Base-by-base conservation (phyloP, 2,797 vertebrate genomes). In the Alauda arvensis region DNA sequence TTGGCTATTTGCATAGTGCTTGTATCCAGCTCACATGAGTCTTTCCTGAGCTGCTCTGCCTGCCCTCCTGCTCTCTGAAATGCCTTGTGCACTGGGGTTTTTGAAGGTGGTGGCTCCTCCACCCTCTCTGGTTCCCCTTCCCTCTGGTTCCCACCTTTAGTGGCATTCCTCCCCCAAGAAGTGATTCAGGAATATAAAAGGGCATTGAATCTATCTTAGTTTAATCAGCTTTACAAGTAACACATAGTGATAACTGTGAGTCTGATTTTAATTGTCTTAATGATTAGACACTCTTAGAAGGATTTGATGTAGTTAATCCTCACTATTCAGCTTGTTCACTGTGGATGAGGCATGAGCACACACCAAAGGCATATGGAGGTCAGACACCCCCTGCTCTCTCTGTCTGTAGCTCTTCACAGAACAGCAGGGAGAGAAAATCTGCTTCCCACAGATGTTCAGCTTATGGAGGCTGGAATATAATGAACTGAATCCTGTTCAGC, bases 221-320 rank as follows among this genome's bases (percentile, higher is more conserved):
- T 78, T 85, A 85, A 93, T 88, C 80, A 55, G 80, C 71, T 94
- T 84, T 88, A 33, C 51, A 88, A 83, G 65, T 89, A 72, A 74
- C 85, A 70, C 34, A 45, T 3, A 83, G 67, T 81, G 82, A 88
- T 31, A 72, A 49, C 57, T 40, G 49, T 20, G 82, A 67, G 74
- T 60, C 85, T 67, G 63, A 59, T 68, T 94, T 90, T 93, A 89
- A 90, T 94, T 89, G 85, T 89, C 88, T 87, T 90, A 89, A 72
- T 87, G 33, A 42, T 81, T 61, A 79, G 85, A 65, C 77, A 40
- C 57, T 82, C 88, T 92, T 89, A 77, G 77, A 72, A 87, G 87
- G 83, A 77, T 91, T 81, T 87, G 71, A 20, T 92, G 37, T 1
- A 65, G 68, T 55, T 92, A 91, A 94, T 91, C 87, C 53, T 48